Base-by-base conservation (phyloP, 2,888 invertebrate species). In the Amaurobius ferox region DNA sequence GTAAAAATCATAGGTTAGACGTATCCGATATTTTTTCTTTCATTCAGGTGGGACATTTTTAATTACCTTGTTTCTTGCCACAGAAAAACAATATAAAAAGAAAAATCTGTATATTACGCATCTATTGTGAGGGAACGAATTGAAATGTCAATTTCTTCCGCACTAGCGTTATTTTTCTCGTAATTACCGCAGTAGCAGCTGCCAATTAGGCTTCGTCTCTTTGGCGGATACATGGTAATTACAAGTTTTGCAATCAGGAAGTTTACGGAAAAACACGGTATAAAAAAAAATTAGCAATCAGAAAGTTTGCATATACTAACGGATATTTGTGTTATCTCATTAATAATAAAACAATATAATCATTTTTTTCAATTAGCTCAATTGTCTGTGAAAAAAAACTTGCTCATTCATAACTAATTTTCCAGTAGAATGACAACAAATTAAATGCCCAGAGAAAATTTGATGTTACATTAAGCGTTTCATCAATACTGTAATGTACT, bases 171-270 rank as follows among this genome's bases (percentile, higher is more conserved):
- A 23, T 55, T 55, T 55, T 55, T 55, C 23, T 55, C 23, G 19
- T 55, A 55, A 55, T 55, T 55, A 55, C 55, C 5, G 23, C 19
- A 55, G 55, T 23, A 55, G 55, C 55, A 55, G 55, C 55, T 55
- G 55, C 11, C 55, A 55, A 55, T 55, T 55, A 55, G 19, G 55
- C 55, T 23, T 11, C 19, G 23, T 55, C 5, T 23, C 23, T 19
- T 19, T 23, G 55, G 55, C 55, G 55, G 55, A 55, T 55, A 55
- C 55, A 55, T 55, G 55, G 23, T 55, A 55, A 55, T 55, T 55
- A 55, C 55, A 55, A 55, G 55, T 6, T 55, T 11, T 55, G 55
- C 55, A 55, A 55, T 23, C 55, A 55, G 55, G 55, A 55, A 55
- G 55, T 55, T 55, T 55, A 55, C 11, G 19, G 55, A 44, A 55